These are phyloP conservation scores for Peromyscus eremicus DNA, from an alignment of 2,797 vertebrate genomes.

Conservation along the genomic window DNA sequence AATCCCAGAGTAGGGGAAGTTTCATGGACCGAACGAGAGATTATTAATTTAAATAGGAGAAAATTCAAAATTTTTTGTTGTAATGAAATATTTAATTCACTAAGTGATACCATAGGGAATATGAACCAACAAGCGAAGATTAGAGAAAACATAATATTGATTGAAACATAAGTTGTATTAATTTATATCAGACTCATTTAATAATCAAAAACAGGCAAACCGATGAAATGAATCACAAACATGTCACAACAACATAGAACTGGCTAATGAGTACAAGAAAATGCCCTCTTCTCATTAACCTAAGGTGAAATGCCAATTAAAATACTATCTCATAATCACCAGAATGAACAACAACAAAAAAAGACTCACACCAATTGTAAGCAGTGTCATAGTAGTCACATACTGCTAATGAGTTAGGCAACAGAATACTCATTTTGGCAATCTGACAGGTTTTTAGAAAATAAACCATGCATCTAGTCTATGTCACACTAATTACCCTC, in stretches of 20 bases:
- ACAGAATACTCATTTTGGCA: not conserved
- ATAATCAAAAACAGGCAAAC: not conserved
- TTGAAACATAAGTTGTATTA: not conserved
- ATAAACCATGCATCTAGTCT: not conserved
- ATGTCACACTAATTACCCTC: not conserved
- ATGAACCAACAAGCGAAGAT: not conserved
- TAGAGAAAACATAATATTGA: not conserved
- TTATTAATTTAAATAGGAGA: not conserved
- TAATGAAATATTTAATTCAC: not conserved
- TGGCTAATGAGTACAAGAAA: not conserved
- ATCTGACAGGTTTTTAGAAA: not conserved
- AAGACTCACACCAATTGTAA: not conserved
- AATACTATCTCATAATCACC: not conserved
- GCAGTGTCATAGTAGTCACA: not conserved
- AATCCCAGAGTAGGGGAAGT: not conserved
- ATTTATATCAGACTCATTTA: not conserved
- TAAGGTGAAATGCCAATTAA: not conserved
- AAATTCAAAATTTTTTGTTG: not conserved
- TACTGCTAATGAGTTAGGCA: not conserved
- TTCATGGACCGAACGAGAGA: not conserved
- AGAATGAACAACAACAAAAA: not conserved
- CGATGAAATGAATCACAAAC: not conserved
- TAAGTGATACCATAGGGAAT: not conserved
- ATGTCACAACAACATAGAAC: not conserved
- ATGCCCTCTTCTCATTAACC: not conserved